These are phyloP conservation scores for Xenotilapia longispinis DNA, from an alignment of 2,113 vertebrate genomes.

Conservation along the genomic window DNA sequence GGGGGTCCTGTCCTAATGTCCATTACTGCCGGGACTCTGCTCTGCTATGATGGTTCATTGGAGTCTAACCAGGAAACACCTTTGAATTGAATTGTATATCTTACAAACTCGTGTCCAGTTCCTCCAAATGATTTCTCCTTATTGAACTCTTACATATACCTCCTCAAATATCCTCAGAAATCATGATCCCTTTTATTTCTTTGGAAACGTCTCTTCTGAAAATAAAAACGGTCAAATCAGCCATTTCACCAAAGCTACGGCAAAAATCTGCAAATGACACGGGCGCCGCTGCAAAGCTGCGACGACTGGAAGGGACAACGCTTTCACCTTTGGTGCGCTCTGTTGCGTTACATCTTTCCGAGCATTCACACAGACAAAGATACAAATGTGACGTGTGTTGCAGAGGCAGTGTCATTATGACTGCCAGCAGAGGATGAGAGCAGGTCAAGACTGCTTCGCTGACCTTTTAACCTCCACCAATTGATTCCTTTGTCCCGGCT, in stretches of 20 bases:
- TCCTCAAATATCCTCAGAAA: background rate
- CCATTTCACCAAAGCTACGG: constrained; percentile 10
- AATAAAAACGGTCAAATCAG: constrained; percentile 25
- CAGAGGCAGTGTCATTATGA: background rate
- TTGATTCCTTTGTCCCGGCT: background rate
- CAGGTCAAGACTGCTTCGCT: background rate
- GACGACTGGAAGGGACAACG: background rate
- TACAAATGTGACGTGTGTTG: background rate
- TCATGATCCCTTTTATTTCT: background rate
- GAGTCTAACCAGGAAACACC: background rate
- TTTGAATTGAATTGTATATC: background rate
- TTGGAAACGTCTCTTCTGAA: background rate
- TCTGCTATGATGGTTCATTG: background rate
- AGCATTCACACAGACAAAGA: background rate
- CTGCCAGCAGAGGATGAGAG: background rate
- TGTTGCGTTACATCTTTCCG: background rate
- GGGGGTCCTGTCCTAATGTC: background rate
- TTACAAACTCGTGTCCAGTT: background rate
- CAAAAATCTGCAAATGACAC: background rate
- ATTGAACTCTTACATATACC: background rate
- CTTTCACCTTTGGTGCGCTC: constrained; percentile 22
- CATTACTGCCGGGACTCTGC: background rate
- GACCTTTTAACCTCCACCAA: background rate
- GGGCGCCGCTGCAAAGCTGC: background rate
- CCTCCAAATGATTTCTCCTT: background rate